These are phyloP conservation scores for Plectropomus leopardus DNA, from an alignment of 2,113 vertebrate species.

Conservation along the genomic window DNA sequence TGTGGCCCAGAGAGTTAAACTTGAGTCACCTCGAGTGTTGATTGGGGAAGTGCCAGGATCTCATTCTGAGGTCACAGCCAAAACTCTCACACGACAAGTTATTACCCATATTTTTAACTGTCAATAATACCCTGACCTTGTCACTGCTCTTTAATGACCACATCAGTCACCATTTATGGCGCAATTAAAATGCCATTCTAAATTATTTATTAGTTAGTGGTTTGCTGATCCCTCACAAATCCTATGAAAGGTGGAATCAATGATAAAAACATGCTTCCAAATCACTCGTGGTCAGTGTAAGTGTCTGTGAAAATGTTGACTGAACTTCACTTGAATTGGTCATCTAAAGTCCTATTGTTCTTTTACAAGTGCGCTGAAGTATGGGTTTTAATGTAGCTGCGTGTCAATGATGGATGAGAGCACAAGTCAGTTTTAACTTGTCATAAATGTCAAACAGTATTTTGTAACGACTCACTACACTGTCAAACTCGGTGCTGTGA, in stretches of 20 bases:
- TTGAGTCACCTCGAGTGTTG: slow-evolving; percentile 11
- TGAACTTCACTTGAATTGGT: not conserved
- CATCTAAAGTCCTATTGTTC: not conserved
- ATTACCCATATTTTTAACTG: slow-evolving; percentile 56
- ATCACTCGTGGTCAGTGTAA: not conserved
- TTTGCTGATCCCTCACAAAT: slow-evolving; percentile 21
- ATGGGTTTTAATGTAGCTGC: not conserved
- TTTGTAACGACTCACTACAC: not conserved
- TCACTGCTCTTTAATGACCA: slow-evolving; percentile 40
- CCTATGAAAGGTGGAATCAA: not conserved
- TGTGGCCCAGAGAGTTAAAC: slow-evolving; percentile 21
- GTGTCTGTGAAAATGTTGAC: not conserved
- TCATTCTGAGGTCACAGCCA: slow-evolving; percentile 52
- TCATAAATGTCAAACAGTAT: not conserved
- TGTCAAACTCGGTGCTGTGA: not conserved
- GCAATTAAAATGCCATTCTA: slow-evolving; percentile 64
- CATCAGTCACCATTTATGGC: slow-evolving; percentile 67
- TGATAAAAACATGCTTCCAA: not conserved
- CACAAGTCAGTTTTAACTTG: not conserved
- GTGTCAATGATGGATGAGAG: not conserved
- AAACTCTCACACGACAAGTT: slow-evolving; percentile 52
- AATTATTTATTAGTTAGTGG: slow-evolving; percentile 54
- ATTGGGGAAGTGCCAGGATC: slow-evolving; percentile 18
- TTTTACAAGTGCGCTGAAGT: not conserved
- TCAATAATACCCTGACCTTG: slow-evolving; percentile 67